Base-by-base conservation (phyloP, 2,797 vertebrate species). In the Oophaga sylvatica region DNA sequence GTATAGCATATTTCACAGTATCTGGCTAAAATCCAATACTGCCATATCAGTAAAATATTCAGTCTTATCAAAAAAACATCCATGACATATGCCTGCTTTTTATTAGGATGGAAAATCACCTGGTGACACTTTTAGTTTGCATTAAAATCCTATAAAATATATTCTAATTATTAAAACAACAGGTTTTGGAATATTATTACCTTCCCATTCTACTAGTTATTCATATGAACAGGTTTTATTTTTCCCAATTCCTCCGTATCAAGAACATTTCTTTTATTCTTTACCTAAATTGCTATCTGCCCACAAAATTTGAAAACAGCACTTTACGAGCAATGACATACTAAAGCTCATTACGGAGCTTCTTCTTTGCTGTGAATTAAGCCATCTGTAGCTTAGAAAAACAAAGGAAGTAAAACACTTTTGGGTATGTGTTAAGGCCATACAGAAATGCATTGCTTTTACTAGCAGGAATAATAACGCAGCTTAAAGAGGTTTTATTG, bases 381-480 rank as follows among this genome's bases (percentile, higher is more conserved):
- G 59, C 84, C 84, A 86, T 86, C 84, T 86, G 84, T 86, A 86
- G 84, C 84, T 86, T 80, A 86, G 76, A 22, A 86, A 80, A 86
- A 86, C 77, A 86, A 80, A 80, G 77, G 59, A 85, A 68, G 79
- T 85, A 85, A 85, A 85, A 79, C 76, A 68, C 76, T 67, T 78
- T 78, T 80, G 77, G 76, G 65, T 62, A 80, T 80, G 65, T 80
- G 65, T 45, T 59, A 70, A 70, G 65, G 77, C 63, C 77, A 57
- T 80, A 41, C 65, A 41, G 65, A 56, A 80, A 70, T n/a, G 45
- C 60, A 86, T 70, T 35, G 48, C 76, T 84, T 76, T 41, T 41
- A 65, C 35, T 76, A 71, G 31, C 22, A 83, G 26, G 48, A 85
- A 77, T 77, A 68, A 80, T 56, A 86, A 80, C 11, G 41, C 31